These are phyloP conservation scores for Caerostris darwini DNA, from an alignment of 1,140 invertebrate species.

Conservation along the genomic window DNA sequence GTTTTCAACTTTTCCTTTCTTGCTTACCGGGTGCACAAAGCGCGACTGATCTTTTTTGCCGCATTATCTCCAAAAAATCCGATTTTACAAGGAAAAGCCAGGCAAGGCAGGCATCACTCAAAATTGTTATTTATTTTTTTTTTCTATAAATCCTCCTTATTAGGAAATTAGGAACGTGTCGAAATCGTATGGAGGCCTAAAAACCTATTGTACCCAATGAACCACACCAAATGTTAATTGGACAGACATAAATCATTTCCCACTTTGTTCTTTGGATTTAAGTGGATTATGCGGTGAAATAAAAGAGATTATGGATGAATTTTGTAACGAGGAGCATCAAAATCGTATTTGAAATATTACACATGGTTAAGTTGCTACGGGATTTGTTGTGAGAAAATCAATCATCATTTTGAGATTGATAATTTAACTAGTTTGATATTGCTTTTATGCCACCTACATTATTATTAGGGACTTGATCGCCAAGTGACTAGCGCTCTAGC, in stretches of 20 bases:
- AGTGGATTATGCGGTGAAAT: too few species aligned
- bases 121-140: not conserved
- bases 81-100: not conserved
- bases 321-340: too few species aligned
- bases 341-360: too few species aligned
- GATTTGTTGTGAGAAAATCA: too few species aligned
- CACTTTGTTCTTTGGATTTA: too few species aligned
- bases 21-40: not conserved
- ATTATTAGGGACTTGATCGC: too few species aligned
- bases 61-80: not conserved
- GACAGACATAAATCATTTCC: not conserved
- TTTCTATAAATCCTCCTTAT: not conserved
- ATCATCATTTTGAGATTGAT: too few species aligned
- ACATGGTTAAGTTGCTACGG: too few species aligned
- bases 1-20: not conserved
- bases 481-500: too few species aligned
- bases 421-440: too few species aligned
- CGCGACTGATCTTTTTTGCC: not conserved
- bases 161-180: not conserved
- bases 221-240: not conserved
- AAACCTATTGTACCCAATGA: slow-evolving; percentile 1
- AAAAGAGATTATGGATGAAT: too few species aligned
- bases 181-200: not conserved
- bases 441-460: too few species aligned
- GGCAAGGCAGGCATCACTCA: not conserved